Percentiles rank a stretch among this genome's conserved stretches.
These are phyloP conservation scores for Gallinago paraguaiae DNA, from an alignment of 2,113 vertebrate genomes.

Conservation along the genomic window DNA sequence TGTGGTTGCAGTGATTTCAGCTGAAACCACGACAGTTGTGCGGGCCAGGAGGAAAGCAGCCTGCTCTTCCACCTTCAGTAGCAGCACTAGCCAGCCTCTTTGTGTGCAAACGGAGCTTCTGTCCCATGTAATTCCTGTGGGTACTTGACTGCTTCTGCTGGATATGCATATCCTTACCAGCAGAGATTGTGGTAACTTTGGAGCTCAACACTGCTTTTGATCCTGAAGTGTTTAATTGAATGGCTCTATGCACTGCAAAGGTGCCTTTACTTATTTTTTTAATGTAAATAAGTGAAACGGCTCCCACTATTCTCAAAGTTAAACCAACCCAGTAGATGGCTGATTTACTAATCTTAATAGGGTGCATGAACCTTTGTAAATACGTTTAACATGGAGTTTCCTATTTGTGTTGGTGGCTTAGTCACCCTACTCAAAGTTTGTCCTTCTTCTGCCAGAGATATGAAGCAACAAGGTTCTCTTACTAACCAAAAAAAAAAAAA, in stretches of 20 bases:
- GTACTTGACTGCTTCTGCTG: neutral
- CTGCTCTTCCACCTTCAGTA: neutral
- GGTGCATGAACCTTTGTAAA: neutral
- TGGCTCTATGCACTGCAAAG: neutral
- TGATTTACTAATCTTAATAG: neutral
- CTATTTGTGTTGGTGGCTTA: neutral
- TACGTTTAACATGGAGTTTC: neutral
- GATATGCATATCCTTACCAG: neutral
- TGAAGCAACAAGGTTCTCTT: neutral
- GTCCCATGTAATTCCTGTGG: neutral
- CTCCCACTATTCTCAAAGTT: neutral
- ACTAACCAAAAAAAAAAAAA: neutral
- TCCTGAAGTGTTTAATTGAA: neutral
- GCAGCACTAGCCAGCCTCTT: rapidly evolving
- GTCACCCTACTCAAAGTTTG: neutral
- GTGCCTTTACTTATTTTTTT: neutral
- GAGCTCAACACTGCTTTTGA: neutral
- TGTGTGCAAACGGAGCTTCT: neutral
- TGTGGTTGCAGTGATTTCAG: too few relatives aligned
- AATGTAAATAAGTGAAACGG: neutral
- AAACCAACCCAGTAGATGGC: neutral
- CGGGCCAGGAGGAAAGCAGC: neutral
- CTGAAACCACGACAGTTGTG: neutral
- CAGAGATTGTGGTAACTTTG: neutral
- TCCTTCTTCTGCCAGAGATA: neutral